Conservation (phyloP, 2,797 vertebrate species). For the Tinamus major region DNA sequence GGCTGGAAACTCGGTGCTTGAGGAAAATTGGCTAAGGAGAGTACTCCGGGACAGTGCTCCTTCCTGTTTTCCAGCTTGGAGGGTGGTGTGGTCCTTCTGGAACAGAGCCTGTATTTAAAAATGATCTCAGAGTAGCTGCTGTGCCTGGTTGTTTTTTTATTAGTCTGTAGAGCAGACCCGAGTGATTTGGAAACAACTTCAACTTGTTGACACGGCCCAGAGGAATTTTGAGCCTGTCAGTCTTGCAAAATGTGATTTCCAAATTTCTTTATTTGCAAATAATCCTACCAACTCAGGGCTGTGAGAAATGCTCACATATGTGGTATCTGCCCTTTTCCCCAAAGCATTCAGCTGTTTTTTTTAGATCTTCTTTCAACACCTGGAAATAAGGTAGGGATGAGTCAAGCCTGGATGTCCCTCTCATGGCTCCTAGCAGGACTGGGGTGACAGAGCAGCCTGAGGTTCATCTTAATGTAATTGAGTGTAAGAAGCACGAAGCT, state of each 20-base stretch:
- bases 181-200: not conserved
- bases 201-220: not conserved
- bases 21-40: not conserved
- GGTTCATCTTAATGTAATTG: slow-evolving; percentile 37
- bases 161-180: not conserved
- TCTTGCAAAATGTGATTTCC: not conserved
- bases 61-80: not conserved
- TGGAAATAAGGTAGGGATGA: not conserved
- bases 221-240: not conserved
- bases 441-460: not conserved
- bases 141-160: not conserved
- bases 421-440: not conserved
- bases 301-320: not conserved
- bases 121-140: not conserved
- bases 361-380: not conserved
- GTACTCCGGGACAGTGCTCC: not conserved
- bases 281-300: not conserved
- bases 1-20: not conserved
- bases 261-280: not conserved
- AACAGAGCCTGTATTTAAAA: not conserved
- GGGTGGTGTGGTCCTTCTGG: not conserved
- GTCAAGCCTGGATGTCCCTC: not conserved
- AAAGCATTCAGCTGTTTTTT: not conserved
- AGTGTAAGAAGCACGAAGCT: slow-evolving; percentile 2
- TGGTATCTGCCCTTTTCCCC: not conserved